Percentiles rank a stretch among this genome's conserved stretches.
Evolutionary conservation across 2,888 invertebrate genomes (phyloP).

Genomic region (Furcula furcula): DNA sequence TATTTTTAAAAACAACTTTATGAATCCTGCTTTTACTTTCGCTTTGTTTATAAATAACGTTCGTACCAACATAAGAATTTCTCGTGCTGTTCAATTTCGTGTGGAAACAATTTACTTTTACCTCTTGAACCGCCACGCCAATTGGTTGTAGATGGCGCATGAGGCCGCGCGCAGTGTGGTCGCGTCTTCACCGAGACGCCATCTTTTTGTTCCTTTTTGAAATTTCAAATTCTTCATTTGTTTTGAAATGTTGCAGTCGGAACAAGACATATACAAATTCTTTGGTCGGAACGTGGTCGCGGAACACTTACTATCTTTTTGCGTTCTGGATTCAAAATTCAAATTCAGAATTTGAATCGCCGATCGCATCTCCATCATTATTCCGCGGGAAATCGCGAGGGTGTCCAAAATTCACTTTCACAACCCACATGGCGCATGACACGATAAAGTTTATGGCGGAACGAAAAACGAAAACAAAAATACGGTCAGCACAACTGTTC

Average conservation of each 20-base stretch:
- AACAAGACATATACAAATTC: too few species aligned
- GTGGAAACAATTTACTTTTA: slow-evolving; percentile 61
- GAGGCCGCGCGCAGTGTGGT: slow-evolving; percentile 67
- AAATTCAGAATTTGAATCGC: slow-evolving; percentile 31
- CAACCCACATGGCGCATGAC: slow-evolving; percentile 61
- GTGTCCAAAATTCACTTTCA: slow-evolving; percentile 50
- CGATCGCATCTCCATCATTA: slow-evolving; percentile 44
- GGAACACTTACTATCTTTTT: slow-evolving; percentile 38
- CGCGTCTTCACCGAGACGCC: slow-evolving; percentile 56
- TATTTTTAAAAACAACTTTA: background rate
- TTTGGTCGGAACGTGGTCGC: too few species aligned
- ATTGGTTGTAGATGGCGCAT: slow-evolving; percentile 74
- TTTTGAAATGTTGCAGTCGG: too few species aligned
- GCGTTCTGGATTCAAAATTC: slow-evolving; percentile 22
- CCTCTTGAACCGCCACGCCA: slow-evolving; percentile 61
- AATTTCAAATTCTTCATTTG: slow-evolving; percentile 32
- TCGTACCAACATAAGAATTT: too few species aligned
- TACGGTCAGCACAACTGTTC: slow-evolving; percentile 60
- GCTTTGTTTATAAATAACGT: slow-evolving; percentile 24
- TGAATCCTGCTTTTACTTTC: slow-evolving; percentile 21
- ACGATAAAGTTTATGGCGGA: slow-evolving; percentile 62
- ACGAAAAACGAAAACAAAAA: slow-evolving; percentile 56
- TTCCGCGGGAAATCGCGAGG: slow-evolving; percentile 37
- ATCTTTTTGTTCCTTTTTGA: slow-evolving; percentile 53
- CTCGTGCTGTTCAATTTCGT: slow-evolving; percentile 41